phyloP scores from a whole-genome alignment of 2,797 vertebrate genomes.

The Molossus molossus region DNA sequence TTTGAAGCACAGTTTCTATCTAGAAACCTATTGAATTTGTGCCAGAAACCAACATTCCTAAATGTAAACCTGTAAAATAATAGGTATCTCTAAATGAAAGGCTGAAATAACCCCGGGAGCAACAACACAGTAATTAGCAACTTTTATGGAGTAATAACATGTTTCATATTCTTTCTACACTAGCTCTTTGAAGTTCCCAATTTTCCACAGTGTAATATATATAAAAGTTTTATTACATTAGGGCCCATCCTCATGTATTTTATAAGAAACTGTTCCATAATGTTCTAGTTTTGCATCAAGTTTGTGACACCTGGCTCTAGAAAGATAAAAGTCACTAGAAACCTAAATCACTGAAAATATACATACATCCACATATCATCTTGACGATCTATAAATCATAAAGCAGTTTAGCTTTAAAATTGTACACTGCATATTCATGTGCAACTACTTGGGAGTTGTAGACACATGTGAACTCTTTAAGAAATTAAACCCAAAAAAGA shows the following conservation, averaged over 20 bases:
- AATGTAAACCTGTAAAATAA: slow-evolving; percentile 80
- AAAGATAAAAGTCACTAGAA: slow-evolving; percentile 74
- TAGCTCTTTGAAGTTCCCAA: slow-evolving; percentile 87
- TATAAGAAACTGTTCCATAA: slow-evolving; percentile 71
- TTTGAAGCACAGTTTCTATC: slow-evolving; percentile 69
- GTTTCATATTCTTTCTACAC: slow-evolving; percentile 85
- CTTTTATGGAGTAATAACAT: slow-evolving; percentile 88
- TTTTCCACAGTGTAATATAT: slow-evolving; percentile 73
- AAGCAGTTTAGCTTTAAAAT: slow-evolving; percentile 69
- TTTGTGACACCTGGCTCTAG: slow-evolving; percentile 82
- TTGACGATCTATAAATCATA: slow-evolving; percentile 66
- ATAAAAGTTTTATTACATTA: slow-evolving; percentile 87
- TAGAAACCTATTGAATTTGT: slow-evolving; percentile 71
- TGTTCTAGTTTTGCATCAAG: slow-evolving; percentile 61
- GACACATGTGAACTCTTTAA: slow-evolving; percentile 68
- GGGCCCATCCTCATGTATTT: slow-evolving; percentile 80
- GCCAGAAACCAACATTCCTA: slow-evolving; percentile 80
- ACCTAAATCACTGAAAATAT: slow-evolving; percentile 67
- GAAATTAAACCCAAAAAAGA: slow-evolving; percentile 25
- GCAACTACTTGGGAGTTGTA: slow-evolving; percentile 37
- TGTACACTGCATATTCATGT: slow-evolving; percentile 76
- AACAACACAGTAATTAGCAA: slow-evolving; percentile 89
- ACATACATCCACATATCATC: slow-evolving; percentile 59
- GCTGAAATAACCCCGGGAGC: slow-evolving; percentile 84
- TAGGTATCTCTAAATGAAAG: slow-evolving; percentile 87